phyloP scores from a whole-genome alignment of 2,113 vertebrate genomes.

The Platysteira castanea region DNA sequence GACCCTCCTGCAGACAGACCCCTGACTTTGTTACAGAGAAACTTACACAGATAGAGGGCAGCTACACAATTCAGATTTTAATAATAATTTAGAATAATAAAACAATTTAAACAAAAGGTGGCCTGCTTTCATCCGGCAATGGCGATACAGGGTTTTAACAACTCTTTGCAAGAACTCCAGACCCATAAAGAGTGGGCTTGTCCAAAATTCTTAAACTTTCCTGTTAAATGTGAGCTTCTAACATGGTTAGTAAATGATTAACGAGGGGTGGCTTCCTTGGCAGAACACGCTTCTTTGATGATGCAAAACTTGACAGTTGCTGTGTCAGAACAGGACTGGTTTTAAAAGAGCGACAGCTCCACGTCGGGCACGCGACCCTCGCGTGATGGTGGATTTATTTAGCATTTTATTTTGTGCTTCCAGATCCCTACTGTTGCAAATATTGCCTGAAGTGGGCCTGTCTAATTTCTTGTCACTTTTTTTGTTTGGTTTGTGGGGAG shows the following conservation, averaged over 20 bases:
- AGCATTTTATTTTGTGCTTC: constrained; percentile 32
- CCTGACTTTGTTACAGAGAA: background rate
- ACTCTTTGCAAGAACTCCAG: background rate
- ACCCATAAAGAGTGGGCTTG: background rate
- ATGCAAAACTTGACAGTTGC: background rate
- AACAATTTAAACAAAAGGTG: background rate
- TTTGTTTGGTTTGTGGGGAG: background rate
- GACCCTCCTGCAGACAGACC: background rate
- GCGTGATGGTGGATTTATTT: background rate
- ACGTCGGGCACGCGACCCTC: background rate
- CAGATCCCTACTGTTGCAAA: background rate
- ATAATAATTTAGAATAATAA: constrained; percentile 7
- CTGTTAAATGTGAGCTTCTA: background rate
- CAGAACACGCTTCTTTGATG: background rate
- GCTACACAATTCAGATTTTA: background rate
- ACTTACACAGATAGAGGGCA: background rate
- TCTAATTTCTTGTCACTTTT: background rate
- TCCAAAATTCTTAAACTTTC: background rate
- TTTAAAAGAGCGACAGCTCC: background rate
- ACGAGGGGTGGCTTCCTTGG: background rate
- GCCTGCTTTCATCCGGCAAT: background rate
- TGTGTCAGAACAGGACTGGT: background rate
- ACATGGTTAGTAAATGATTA: background rate
- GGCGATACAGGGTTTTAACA: background rate
- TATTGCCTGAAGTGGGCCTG: background rate